phyloP scores from a whole-genome alignment of 2,888 invertebrate genomes.

The Clostera curtula region DNA sequence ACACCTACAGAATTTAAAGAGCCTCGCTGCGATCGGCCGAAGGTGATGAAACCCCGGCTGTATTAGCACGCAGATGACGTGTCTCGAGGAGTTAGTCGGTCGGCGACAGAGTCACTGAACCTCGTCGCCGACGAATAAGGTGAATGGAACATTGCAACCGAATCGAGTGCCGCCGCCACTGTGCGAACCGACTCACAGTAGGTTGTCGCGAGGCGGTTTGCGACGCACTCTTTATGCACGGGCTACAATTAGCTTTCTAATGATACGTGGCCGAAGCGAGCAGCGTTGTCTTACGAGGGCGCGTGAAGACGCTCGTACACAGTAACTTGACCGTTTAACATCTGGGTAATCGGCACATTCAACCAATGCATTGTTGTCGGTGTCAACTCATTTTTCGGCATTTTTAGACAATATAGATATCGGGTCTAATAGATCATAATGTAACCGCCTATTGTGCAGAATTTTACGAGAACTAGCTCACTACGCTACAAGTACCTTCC shows the following conservation, averaged over 20 bases:
- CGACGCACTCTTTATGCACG: slow-evolving; percentile 44
- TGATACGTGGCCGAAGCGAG: slow-evolving; percentile 39
- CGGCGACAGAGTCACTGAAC: slow-evolving; percentile 67
- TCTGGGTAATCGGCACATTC: too few species aligned
- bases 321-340: slow-evolving; percentile 14
- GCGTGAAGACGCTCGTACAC: slow-evolving; percentile 20
- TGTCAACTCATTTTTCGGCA: too few species aligned
- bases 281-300: slow-evolving; percentile 18
- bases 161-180: slow-evolving; percentile 45
- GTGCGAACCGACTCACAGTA: slow-evolving; percentile 36
- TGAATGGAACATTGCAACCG: slow-evolving; percentile 71
- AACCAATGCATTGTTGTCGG: too few species aligned
- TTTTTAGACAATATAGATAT: too few species aligned
- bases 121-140: slow-evolving; percentile 63
- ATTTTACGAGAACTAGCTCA: too few species aligned
- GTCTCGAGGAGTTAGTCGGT: slow-evolving; percentile 55
- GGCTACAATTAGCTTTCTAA: slow-evolving; percentile 57
- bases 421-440: too few species aligned
- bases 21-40: slow-evolving; percentile 40
- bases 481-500: neutral
- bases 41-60: slow-evolving; percentile 55
- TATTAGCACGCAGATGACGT: slow-evolving; percentile 65
- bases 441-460: too few species aligned
- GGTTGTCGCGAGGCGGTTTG: slow-evolving; percentile 26
- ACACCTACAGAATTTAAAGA: slow-evolving; percentile 64